Conservation (phyloP, 2,113 vertebrate genomes). For the Myxocyprinus asiaticus region DNA sequence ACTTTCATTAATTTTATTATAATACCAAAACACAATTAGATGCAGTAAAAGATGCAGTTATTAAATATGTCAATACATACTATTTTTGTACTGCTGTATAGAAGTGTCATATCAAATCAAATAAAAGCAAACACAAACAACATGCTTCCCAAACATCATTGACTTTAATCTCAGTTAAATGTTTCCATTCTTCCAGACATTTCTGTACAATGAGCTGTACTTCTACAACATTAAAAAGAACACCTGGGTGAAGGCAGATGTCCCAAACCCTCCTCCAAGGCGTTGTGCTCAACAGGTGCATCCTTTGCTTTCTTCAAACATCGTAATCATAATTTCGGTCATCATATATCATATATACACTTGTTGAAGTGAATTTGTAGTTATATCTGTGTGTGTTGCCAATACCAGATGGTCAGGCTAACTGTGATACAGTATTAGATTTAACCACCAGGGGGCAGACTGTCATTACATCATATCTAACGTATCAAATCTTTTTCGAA, state of each 20-base stretch:
- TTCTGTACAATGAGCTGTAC: slow-evolving; percentile 90
- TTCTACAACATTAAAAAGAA: slow-evolving; percentile 91
- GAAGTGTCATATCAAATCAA: no score
- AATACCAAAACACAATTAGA: no score
- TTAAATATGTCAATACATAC: no score
- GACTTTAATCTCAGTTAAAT: neutral
- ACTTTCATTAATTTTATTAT: no score
- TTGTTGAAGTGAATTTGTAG: no score
- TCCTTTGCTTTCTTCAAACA: neutral
- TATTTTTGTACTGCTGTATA: no score
- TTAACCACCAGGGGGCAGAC: slow-evolving; percentile 59
- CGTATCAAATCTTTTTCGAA: neutral
- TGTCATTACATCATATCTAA: neutral
- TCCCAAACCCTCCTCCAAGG: slow-evolving; percentile 87
- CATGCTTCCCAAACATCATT: neutral
- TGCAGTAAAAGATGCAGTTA: no score
- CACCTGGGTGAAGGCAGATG: slow-evolving; percentile 85
- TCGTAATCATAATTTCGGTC: no score
- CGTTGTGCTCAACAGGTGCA: slow-evolving; percentile 96
- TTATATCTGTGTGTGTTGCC: no score
- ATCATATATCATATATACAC: no score
- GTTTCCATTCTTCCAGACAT: slow-evolving; percentile 75
- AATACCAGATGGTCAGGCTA: no score
- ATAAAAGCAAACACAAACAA: neutral
- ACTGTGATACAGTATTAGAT: neutral